Evolutionary conservation across 2,888 invertebrate genomes (phyloP).

Genomic region (Lithosia quadra): DNA sequence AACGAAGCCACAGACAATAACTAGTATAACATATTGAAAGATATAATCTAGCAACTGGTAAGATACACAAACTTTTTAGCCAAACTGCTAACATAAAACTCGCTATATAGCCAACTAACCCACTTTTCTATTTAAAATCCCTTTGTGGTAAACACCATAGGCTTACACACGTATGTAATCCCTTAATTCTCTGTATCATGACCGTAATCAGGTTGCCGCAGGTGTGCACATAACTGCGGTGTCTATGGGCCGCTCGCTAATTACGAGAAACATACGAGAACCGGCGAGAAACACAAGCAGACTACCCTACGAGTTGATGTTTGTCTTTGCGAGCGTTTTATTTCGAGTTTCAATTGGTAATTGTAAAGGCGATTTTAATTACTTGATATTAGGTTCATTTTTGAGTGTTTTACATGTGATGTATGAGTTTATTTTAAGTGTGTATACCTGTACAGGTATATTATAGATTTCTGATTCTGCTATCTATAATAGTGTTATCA

Average conservation of each 20-base stretch:
- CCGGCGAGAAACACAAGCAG: slow-evolving; percentile 13
- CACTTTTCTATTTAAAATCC: slow-evolving; percentile 41
- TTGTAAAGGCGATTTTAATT: neutral
- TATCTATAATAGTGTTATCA: no score
- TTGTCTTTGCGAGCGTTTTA: slow-evolving; percentile 13
- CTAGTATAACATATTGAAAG: no score
- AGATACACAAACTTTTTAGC: neutral
- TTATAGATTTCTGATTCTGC: neutral
- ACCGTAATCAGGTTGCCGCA: slow-evolving; percentile 43
- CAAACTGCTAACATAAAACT: neutral
- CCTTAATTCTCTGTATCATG: slow-evolving; percentile 17
- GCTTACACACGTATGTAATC: slow-evolving; percentile 24
- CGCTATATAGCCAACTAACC: neutral
- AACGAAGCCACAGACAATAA: no score
- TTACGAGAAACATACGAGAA: slow-evolving; percentile 35
- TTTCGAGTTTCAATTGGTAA: neutral
- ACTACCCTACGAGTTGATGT: slow-evolving; percentile 29
- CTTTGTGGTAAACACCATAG: slow-evolving; percentile 28
- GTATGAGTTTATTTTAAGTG: neutral
- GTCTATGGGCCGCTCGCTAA: slow-evolving; percentile 36
- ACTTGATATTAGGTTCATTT: neutral
- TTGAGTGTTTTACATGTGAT: neutral
- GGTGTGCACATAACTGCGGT: slow-evolving; percentile 48
- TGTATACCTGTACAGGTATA: neutral
- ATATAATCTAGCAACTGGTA: neutral